Percentiles rank a stretch among this genome's conserved stretches.
Evolutionary conservation across 2,113 vertebrate species (phyloP).

Genomic region (Oplegnathus fasciatus): DNA sequence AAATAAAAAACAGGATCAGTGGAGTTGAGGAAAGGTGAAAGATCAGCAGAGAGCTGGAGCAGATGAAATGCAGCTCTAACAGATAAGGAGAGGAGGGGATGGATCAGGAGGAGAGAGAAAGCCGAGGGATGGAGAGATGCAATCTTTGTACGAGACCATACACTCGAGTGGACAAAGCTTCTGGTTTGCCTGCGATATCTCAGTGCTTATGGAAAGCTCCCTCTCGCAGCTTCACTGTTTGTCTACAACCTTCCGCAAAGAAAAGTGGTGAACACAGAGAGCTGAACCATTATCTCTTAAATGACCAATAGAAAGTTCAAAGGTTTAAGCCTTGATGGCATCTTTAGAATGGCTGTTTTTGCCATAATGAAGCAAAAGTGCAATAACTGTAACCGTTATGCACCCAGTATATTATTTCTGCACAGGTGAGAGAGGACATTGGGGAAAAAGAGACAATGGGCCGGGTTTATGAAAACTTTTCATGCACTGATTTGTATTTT

Average conservation of each 20-base stretch:
- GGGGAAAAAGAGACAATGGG: background rate
- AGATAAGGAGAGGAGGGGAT: constrained; percentile 58
- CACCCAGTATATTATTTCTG: background rate
- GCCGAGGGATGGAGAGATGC: constrained; percentile 61
- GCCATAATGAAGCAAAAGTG: constrained; percentile 12
- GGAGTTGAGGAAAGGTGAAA: constrained; percentile 62
- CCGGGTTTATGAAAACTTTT: constrained; percentile 4
- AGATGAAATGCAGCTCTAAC: constrained; percentile 58
- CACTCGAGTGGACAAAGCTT: constrained; percentile 68
- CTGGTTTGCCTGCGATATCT: constrained; percentile 46
- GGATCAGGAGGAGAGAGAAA: constrained; percentile 50
- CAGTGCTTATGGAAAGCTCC: constrained; percentile 57
- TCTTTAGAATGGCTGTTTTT: constrained; percentile 8
- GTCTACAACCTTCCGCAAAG: constrained; percentile 31
- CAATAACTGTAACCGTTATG: constrained; percentile 17
- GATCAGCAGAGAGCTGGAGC: constrained; percentile 48
- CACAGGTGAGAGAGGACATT: constrained; percentile 10
- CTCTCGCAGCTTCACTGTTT: constrained; percentile 43
- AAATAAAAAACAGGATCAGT: constrained; percentile 49
- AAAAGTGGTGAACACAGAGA: constrained; percentile 15
- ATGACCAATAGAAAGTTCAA: constrained; percentile 15
- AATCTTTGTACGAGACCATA: constrained; percentile 60
- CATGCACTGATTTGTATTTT: constrained; percentile 23
- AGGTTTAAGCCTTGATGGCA: background rate
- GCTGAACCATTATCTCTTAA: constrained; percentile 7